A percentile compares a stretch with the other conserved stretches of the same genome.
phyloP scores from a whole-genome alignment of 2,113 vertebrate species.

The Chloropsis cyanopogon region DNA sequence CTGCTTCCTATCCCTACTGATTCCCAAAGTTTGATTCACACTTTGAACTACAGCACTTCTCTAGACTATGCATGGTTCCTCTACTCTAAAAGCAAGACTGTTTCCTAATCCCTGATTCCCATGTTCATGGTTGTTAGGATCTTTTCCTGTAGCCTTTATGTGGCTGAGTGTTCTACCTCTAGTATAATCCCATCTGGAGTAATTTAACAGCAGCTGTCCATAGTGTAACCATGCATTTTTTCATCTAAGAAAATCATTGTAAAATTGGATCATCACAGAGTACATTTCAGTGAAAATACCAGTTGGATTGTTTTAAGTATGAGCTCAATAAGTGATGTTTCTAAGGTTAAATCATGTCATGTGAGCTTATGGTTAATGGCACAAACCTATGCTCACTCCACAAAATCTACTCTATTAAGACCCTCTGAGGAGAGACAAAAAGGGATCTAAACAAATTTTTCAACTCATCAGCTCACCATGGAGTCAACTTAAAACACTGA shows the following conservation, averaged over 20 bases:
- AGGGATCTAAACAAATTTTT: slow-evolving; percentile 24
- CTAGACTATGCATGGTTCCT: not conserved
- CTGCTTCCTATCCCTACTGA: not conserved
- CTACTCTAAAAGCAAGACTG: not conserved
- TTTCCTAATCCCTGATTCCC: not conserved
- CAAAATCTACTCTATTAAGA: not conserved
- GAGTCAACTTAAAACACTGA: slow-evolving; percentile 32
- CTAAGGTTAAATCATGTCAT: not conserved
- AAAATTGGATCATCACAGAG: slow-evolving; percentile 1
- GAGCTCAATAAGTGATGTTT: not conserved
- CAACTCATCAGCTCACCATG: slow-evolving; percentile 25
- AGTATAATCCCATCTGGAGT: not conserved
- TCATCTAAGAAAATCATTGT: not conserved
- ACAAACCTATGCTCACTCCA: not conserved
- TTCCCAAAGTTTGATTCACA: not conserved
- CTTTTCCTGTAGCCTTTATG: not conserved
- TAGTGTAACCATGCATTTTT: not conserved
- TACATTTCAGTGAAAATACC: not conserved
- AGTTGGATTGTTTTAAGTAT: not conserved
- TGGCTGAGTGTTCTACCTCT: not conserved
- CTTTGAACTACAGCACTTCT: not conserved
- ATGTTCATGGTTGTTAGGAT: not conserved
- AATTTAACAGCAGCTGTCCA: slow-evolving; percentile 36
- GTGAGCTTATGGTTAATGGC: not conserved
- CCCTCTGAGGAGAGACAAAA: slow-evolving; percentile 32